These are phyloP conservation scores for Phytoseiulus persimilis DNA, from an alignment of 2,888 invertebrate species.

Conservation along the genomic window DNA sequence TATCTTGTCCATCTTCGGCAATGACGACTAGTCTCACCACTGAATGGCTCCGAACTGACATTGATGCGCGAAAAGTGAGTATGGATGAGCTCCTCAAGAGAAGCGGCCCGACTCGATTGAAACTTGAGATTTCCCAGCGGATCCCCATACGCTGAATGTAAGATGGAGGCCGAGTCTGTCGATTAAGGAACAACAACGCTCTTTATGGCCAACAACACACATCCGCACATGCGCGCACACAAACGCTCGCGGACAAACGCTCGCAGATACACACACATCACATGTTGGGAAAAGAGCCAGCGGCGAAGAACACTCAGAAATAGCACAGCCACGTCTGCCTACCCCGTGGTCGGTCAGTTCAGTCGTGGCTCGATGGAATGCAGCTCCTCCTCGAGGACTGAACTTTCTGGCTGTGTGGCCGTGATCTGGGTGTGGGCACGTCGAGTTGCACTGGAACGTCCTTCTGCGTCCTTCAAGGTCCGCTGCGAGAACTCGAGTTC, in stretches of 20 bases:
- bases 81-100: background rate
- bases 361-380: background rate
- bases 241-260: too few species aligned
- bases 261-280: background rate
- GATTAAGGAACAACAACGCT: constrained; percentile 38
- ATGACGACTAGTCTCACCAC: background rate
- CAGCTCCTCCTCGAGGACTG: background rate
- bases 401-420: too few species aligned
- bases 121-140: background rate
- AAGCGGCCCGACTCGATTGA: background rate
- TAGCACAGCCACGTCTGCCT: background rate
- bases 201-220: constrained; percentile 31
- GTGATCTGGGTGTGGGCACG: too few species aligned
- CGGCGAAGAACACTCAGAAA: constrained; percentile 5
- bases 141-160: background rate
- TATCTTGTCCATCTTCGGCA: background rate
- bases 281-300: background rate
- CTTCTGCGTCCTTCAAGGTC: too few species aligned
- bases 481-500: too few species aligned
- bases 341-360: background rate
- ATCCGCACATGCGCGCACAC: background rate
- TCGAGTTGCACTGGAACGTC: too few species aligned
- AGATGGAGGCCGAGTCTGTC: background rate
- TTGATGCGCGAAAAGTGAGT: background rate
- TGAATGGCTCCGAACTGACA: background rate